Percentiles rank a stretch among this genome's conserved stretches.
Conservation (phyloP, 2,113 vertebrate genomes). For the Ptyas mucosa region DNA sequence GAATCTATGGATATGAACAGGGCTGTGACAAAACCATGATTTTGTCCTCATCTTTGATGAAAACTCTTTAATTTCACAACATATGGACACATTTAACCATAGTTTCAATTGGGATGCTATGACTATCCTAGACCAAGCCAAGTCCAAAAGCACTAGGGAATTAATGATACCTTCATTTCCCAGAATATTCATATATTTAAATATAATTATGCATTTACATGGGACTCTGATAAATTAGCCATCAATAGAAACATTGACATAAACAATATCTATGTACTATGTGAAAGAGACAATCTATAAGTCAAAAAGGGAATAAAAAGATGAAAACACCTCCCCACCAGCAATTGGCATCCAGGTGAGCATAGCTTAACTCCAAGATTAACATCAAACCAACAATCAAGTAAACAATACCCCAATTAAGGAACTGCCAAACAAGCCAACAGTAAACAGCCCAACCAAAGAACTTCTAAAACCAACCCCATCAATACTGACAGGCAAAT, state of each 20-base stretch:
- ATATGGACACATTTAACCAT: background rate
- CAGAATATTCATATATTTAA: background rate
- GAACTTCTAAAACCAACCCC: background rate
- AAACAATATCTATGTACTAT: background rate
- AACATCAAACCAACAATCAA: background rate
- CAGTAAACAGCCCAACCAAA: background rate
- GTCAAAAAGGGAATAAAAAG: background rate
- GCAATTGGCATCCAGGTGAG: background rate
- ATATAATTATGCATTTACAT: background rate
- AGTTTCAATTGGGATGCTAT: background rate
- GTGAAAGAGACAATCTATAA: background rate
- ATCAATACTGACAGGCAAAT: background rate
- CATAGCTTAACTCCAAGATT: background rate
- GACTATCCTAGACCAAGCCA: background rate
- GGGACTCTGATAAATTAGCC: background rate
- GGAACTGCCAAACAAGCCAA: background rate
- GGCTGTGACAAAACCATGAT: background rate
- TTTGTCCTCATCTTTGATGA: background rate
- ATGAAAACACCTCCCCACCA: background rate
- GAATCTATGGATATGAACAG: background rate
- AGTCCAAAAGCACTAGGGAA: background rate
- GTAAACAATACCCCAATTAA: background rate
- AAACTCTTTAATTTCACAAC: background rate
- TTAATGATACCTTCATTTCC: background rate
- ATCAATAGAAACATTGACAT: background rate